Percentiles rank a stretch among this genome's conserved stretches.
Conservation (phyloP, 2,888 invertebrate species). For the Drosophila emarginata region DNA sequence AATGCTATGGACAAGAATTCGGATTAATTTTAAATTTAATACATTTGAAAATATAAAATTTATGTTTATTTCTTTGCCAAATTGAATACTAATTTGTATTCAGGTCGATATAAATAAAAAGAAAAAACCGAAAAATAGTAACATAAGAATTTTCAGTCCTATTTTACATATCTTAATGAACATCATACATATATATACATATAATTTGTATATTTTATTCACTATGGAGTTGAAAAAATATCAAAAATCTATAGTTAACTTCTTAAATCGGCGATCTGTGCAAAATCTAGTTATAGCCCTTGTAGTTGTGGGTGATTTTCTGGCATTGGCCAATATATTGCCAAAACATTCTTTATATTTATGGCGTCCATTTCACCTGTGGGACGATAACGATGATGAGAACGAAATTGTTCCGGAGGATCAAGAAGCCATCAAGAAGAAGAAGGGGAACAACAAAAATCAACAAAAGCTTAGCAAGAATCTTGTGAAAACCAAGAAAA, state of each 20-base stretch:
- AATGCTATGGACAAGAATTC: slow-evolving; percentile 5
- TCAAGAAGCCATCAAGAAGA: background rate
- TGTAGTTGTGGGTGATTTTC: slow-evolving; percentile 47
- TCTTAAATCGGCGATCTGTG: slow-evolving; percentile 38
- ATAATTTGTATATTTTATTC: background rate
- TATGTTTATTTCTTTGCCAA: background rate
- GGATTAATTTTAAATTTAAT: slow-evolving; percentile 31
- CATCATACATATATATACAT: background rate
- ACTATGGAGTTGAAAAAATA: background rate
- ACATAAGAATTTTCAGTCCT: background rate
- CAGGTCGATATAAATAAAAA: background rate
- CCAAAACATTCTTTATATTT: slow-evolving; percentile 52
- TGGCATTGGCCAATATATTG: slow-evolving; percentile 35
- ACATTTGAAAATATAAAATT: background rate
- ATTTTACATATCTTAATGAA: slow-evolving; percentile 1
- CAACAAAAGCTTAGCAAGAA: background rate
- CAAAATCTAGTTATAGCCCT: slow-evolving; percentile 24
- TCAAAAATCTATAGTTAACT: slow-evolving; percentile 2
- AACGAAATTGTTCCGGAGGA: background rate
- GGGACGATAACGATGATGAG: slow-evolving; percentile 25
- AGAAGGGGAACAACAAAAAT: background rate
- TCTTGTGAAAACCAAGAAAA: background rate
- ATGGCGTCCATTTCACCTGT: slow-evolving; percentile 45
- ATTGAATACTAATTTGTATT: slow-evolving; percentile 33
- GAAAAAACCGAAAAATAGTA: background rate